Percentiles rank a stretch among this genome's conserved stretches.
These are phyloP conservation scores for Gallirallus australis DNA, from an alignment of 2,797 vertebrate genomes.

Conservation along the genomic window DNA sequence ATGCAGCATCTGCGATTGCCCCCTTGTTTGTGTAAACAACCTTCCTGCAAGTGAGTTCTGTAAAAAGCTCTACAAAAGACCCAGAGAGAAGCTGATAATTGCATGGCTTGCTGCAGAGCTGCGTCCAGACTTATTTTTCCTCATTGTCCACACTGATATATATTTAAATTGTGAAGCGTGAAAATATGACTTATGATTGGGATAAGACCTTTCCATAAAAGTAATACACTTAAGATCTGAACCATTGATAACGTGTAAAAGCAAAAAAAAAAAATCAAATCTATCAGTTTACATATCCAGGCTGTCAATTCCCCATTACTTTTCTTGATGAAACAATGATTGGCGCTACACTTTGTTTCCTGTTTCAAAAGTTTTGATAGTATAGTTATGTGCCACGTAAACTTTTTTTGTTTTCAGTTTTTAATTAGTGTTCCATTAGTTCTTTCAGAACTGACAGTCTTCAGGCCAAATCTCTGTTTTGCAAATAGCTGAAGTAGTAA, in stretches of 20 bases:
- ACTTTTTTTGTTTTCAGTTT: neutral
- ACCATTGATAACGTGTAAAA: neutral
- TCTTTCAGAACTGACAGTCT: neutral
- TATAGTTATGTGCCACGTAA: neutral
- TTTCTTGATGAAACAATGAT: neutral
- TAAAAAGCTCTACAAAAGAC: neutral
- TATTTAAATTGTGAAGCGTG: neutral
- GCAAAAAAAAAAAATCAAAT: neutral
- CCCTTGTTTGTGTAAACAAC: neutral
- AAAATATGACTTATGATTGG: neutral
- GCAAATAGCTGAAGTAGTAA: neutral
- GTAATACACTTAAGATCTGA: neutral
- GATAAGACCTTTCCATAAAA: neutral
- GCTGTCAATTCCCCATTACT: neutral
- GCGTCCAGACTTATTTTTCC: neutral
- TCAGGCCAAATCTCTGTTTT: neutral
- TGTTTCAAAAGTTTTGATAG: neutral
- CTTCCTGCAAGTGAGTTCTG: neutral
- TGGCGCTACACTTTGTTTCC: neutral
- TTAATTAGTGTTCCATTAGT: neutral
- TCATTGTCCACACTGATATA: neutral
- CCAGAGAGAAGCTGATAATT: neutral
- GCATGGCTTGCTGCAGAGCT: neutral
- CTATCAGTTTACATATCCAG: neutral
- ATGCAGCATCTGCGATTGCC: neutral